Conservation (phyloP, 2,113 vertebrate species). For the Ophiodon elongatus region DNA sequence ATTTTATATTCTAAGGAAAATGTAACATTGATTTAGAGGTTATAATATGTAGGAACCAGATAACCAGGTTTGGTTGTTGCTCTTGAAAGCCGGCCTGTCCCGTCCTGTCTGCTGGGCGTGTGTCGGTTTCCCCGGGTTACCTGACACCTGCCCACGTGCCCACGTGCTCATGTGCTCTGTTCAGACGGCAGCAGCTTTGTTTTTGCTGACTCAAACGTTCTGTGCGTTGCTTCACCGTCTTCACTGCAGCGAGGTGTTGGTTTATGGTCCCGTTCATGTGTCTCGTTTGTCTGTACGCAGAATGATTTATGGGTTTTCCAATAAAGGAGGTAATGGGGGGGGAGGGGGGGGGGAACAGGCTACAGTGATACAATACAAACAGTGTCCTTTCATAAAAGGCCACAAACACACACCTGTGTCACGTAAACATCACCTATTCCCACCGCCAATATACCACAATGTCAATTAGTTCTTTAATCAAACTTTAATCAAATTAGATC, state of each 20-base stretch:
- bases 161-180: not conserved
- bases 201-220: not conserved
- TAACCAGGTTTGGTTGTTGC: constrained; percentile 37
- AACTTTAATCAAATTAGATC: not conserved
- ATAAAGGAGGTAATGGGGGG: too few species aligned
- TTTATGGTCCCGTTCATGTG: not conserved
- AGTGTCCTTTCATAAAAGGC: not conserved
- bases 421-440: not conserved
- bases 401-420: not conserved
- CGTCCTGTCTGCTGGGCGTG: constrained; percentile 40
- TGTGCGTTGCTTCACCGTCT: too few species aligned
- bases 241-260: not conserved
- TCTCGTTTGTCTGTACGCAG: not conserved
- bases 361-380: too few species aligned
- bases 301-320: too few species aligned
- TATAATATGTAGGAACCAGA: constrained; percentile 14
- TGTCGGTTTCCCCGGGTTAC: constrained; percentile 10
- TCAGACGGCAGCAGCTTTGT: not conserved
- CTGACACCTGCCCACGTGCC: constrained; percentile 58
- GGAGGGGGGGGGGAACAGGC: too few species aligned
- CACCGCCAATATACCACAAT: too few species aligned
- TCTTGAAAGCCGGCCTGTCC: constrained; percentile 27
- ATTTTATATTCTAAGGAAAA: not conserved
- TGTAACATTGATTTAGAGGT: not conserved
- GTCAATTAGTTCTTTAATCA: not conserved